A percentile compares a stretch with the other conserved stretches of the same genome.
Conservation (phyloP, 2,797 vertebrate species). For the Notolepis coatsorum region DNA sequence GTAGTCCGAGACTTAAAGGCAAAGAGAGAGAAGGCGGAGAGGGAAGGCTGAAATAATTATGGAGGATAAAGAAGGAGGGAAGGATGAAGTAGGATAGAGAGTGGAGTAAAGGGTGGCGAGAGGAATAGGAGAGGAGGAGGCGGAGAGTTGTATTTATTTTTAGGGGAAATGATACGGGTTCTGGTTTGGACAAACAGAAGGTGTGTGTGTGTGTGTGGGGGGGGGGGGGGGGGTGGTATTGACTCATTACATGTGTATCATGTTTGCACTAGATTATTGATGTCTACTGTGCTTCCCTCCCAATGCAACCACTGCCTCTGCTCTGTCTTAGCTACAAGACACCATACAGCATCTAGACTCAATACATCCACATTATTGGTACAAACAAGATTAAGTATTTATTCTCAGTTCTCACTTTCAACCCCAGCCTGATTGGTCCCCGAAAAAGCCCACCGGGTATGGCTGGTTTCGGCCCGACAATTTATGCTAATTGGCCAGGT, state of each 20-base stretch:
- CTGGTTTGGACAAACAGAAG: neutral
- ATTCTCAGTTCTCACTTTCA: no score
- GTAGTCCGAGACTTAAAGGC: neutral
- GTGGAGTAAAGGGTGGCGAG: neutral
- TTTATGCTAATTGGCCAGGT: no score
- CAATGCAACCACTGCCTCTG: neutral
- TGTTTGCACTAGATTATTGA: constrained; percentile 29
- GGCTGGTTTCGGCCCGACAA: no score
- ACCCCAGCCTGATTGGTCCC: no score
- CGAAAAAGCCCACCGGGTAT: no score
- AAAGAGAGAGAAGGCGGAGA: constrained; percentile 11
- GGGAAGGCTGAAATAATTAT: neutral
- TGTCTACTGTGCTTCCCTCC: neutral
- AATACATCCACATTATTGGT: no score
- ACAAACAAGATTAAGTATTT: no score
- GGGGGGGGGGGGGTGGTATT: constrained; percentile 14
- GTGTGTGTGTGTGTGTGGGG: no score
- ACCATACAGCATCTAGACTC: no score
- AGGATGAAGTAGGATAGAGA: neutral
- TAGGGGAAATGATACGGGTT: neutral
- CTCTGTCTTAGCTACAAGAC: no score
- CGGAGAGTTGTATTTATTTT: neutral
- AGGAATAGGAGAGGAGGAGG: neutral
- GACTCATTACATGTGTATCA: constrained; percentile 39
- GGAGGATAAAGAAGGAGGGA: neutral